Evolutionary conservation across 2,797 vertebrate genomes (phyloP), one percentile per base, ranked within the genome.

Genomic region (Enteromius trimaculatus): DNA sequence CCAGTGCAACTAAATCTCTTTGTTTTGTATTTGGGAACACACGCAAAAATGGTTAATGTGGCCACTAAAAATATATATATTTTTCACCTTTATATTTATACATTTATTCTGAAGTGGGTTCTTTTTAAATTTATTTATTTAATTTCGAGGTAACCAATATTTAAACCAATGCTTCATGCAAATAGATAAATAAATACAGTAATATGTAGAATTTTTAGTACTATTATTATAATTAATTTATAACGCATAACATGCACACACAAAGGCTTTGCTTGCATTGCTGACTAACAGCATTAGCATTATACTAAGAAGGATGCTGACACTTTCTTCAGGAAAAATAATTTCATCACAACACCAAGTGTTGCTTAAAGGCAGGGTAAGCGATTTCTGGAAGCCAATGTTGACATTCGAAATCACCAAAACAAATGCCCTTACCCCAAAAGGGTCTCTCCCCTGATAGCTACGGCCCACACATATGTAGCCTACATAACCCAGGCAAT

Each of bases 1-100:
- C 55, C 42, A 62, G 68, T 34, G 47, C 3, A 81, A 62, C 47
- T 49, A 72, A 62, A 60, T 47, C 7, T 34, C 60, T 60, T 71
- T 34, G 79, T 71, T 60, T 44, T 60, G 37, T 3, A 44, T 77
- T 26, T 75, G 3, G 6, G 13, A 37, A 23, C 19, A 17, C 19
- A 23, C 53, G 16, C 4, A 37, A 39, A 26, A 60, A 77, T 1
- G 10, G 1, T 42, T 60, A 0, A 76, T 60, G 55, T 17, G 4
- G 2, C 11, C 1, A n/a, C 9, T 11, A 44, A 10, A 42, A 7
- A 42, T 42, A 42, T 42, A 42, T 42, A 42, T 9, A 42, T 39
- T 7, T 39, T 39, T 14, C 10, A 68, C 21, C 10, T 42, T 69
- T 66, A 34, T 9, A 66, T 37, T 37, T 1, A 3, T 13, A 0